These are phyloP conservation scores for Elysia chlorotica DNA, from an alignment of 1,140 invertebrate genomes.

Conservation along the genomic window DNA sequence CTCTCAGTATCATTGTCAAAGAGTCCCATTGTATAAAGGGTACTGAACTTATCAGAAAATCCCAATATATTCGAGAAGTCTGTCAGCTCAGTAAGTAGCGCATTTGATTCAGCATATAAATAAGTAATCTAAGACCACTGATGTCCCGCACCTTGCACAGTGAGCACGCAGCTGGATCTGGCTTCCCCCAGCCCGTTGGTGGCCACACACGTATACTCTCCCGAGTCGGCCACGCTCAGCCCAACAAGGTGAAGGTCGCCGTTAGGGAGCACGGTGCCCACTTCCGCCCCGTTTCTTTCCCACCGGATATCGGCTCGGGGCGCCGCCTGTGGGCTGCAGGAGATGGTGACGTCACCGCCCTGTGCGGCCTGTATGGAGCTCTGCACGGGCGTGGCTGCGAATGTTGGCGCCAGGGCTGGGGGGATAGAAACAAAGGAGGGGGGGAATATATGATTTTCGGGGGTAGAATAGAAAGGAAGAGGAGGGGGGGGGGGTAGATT, in stretches of 20 bases:
- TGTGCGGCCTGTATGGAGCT: constrained; percentile 88
- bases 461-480: background rate
- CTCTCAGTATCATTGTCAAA: background rate
- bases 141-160: background rate
- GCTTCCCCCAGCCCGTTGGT: background rate
- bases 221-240: background rate
- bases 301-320: constrained; percentile 78
- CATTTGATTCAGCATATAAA: no score
- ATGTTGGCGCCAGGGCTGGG: constrained; percentile 74
- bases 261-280: background rate
- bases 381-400: constrained; percentile 87
- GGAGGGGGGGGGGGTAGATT: background rate
- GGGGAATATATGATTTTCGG: background rate
- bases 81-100: no score
- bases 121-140: no score
- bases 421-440: background rate
- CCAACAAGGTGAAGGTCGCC: background rate
- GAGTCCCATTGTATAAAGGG: no score
- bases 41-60: no score
- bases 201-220: background rate
- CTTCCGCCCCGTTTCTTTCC: constrained; percentile 80
- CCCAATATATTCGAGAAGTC: no score
- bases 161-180: background rate
- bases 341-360: constrained; percentile 87
- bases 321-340: constrained; percentile 92